A percentile compares a stretch with the other conserved stretches of the same genome.
Evolutionary conservation across 2,113 vertebrate genomes (phyloP).

Genomic region (Isurus oxyrinchus): DNA sequence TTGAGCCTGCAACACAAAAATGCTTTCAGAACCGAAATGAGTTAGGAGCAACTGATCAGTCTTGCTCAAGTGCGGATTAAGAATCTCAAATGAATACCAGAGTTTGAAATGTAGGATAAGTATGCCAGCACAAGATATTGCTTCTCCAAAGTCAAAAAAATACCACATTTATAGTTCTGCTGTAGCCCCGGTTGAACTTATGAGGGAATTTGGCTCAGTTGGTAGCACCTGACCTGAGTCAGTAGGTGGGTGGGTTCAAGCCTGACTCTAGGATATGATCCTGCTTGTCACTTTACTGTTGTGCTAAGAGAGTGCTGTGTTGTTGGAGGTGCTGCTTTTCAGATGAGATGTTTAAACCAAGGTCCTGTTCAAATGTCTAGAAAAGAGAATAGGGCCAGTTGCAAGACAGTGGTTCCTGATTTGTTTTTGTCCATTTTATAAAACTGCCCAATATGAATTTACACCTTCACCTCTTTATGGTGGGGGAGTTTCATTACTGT

Average conservation of each 20-base stretch:
- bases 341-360: background rate
- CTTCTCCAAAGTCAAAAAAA: background rate
- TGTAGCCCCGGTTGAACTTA: background rate
- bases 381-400: background rate
- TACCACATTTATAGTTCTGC: background rate
- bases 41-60: background rate
- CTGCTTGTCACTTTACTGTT: background rate
- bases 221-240: background rate
- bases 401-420: background rate
- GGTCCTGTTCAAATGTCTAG: background rate
- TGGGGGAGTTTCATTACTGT: background rate
- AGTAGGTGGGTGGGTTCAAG: background rate
- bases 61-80: background rate
- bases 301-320: background rate
- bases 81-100: background rate
- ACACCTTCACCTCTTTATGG: background rate
- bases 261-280: background rate
- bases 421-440: background rate
- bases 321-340: background rate
- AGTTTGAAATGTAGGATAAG: background rate
- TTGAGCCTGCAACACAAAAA: background rate
- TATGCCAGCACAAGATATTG: background rate
- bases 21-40: background rate
- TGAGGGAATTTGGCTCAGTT: background rate
- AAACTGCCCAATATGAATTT: background rate